phyloP scores from a whole-genome alignment of 92 coral and sea anemone species.

The Actinernus sp. region DNA sequence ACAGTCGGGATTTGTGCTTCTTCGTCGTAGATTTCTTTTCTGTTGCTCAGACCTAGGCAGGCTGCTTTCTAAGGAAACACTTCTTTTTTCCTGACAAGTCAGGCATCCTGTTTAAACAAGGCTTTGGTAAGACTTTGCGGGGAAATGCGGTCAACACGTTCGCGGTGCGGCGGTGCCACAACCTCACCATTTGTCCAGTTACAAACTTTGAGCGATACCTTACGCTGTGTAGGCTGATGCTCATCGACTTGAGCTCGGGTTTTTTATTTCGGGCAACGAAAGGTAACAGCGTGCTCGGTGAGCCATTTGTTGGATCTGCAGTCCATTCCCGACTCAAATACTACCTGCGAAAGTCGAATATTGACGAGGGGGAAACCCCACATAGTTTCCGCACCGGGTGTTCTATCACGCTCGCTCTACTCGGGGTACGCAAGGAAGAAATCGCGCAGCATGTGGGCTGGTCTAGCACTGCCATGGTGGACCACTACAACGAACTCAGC shows the following conservation, averaged over 20 bases:
- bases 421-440: constrained; percentile 9
- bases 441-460: constrained; percentile 31
- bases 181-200: constrained; percentile 28
- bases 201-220: constrained; percentile 31
- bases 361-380: constrained; percentile 22
- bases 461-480: constrained; percentile 31
- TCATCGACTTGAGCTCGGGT: constrained; percentile 25
- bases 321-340: constrained; percentile 12
- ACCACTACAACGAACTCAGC: constrained; percentile 34
- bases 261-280: constrained; percentile 21
- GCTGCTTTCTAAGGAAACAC: constrained; percentile 6
- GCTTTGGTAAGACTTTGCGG: constrained; percentile 37
- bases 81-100: constrained; percentile 24
- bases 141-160: constrained; percentile 43
- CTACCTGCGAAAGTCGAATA: constrained; percentile 6
- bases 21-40: constrained; percentile 22
- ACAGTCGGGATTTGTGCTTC: constrained; percentile 43
- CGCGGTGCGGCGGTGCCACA: constrained; percentile 27
- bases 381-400: constrained; percentile 27
- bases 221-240: constrained; percentile 12
- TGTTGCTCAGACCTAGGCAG: constrained; percentile 23
- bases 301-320: constrained; percentile 27
- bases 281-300: constrained; percentile 10
- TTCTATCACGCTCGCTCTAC: constrained; percentile 31
- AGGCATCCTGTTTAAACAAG: constrained; percentile 24